phyloP scores from a whole-genome alignment of 2,888 invertebrate genomes.

The Xestobium rufovillosum region DNA sequence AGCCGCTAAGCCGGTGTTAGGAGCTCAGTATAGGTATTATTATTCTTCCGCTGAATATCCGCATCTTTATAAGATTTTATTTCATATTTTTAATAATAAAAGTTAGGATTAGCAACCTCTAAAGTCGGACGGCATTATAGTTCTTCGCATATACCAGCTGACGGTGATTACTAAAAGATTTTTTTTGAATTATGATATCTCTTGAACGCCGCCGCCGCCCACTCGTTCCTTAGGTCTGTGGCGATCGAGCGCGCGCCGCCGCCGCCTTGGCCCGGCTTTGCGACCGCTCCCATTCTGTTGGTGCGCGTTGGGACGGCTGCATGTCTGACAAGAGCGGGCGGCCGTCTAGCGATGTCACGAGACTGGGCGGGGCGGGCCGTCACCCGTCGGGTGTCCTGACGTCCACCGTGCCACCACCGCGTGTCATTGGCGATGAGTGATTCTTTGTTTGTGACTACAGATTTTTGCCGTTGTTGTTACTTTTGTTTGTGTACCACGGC shows the following conservation, averaged over 20 bases:
- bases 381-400: constrained; percentile 40
- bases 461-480: constrained; percentile 21
- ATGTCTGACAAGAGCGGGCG: constrained; percentile 41
- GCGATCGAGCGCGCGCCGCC: constrained; percentile 26
- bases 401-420: constrained; percentile 30
- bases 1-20: no score
- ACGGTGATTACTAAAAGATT: no score
- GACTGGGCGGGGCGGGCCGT: constrained; percentile 43
- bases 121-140: no score
- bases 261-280: constrained; percentile 42
- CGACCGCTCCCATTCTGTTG: constrained; percentile 53
- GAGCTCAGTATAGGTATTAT: no score
- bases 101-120: constrained; percentile 10
- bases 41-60: no score
- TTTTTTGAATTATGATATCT: no score
- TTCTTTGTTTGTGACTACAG: constrained; percentile 30
- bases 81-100: no score
- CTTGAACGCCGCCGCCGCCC: no score
- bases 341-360: constrained; percentile 42
- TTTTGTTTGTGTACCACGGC: constrained; percentile 5
- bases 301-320: constrained; percentile 45
- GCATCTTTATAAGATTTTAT: no score
- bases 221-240: no score
- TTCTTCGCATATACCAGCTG: no score
- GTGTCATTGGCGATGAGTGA: constrained; percentile 35